Percentiles rank a stretch among this genome's conserved stretches.
Evolutionary conservation across 2,113 vertebrate species (phyloP).

Genomic region (Trematocara marginatum): DNA sequence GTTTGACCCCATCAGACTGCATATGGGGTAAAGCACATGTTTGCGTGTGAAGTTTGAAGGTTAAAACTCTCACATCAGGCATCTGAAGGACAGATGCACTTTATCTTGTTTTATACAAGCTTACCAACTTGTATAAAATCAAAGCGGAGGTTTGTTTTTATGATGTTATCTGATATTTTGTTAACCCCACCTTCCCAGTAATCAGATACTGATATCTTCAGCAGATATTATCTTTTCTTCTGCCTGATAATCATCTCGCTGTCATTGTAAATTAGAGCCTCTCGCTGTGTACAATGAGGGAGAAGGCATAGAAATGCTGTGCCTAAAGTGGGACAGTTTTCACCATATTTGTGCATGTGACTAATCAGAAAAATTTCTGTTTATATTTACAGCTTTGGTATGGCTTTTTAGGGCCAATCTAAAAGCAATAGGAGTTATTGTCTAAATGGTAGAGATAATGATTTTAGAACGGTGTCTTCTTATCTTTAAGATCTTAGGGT

Average conservation of each 20-base stretch:
- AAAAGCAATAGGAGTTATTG: background rate
- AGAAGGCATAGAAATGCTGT: background rate
- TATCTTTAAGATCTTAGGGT: background rate
- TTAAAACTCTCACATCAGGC: background rate
- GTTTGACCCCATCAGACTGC: background rate
- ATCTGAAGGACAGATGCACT: background rate
- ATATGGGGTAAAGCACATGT: background rate
- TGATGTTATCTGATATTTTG: background rate
- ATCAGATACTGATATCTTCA: background rate
- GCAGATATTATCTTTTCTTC: background rate
- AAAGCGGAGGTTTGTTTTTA: background rate
- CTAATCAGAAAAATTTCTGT: rapidly evolving
- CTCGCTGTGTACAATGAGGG: background rate
- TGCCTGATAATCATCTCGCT: background rate
- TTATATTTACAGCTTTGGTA: background rate
- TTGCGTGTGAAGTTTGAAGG: background rate
- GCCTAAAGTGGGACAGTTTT: background rate
- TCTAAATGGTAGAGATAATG: background rate
- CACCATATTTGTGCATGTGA: background rate
- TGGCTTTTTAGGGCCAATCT: background rate
- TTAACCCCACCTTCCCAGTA: background rate
- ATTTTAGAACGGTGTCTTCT: background rate
- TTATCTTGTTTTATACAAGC: background rate
- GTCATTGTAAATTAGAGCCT: background rate
- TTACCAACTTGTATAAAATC: background rate